A percentile compares a stretch with the other conserved stretches of the same genome.
These are phyloP conservation scores for Drosophila nigrodunni DNA, from an alignment of 1,140 invertebrate species.

Conservation along the genomic window DNA sequence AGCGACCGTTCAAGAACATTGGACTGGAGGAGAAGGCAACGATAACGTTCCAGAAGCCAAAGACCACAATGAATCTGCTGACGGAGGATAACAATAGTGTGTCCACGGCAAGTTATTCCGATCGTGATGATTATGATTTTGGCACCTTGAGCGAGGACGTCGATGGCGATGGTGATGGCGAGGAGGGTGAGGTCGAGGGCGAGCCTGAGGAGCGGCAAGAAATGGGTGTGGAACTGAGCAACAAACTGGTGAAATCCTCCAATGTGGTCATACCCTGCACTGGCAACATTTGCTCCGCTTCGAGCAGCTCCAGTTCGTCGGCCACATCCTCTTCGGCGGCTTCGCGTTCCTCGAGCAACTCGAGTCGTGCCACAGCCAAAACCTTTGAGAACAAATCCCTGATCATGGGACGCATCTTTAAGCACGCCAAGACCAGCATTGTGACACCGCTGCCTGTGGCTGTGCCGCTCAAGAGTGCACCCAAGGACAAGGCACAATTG, in stretches of 20 bases:
- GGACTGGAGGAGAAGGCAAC: slow-evolving; percentile 79
- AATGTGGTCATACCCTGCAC: neutral
- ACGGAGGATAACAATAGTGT: slow-evolving; percentile 81
- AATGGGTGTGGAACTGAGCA: neutral
- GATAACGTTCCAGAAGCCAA: slow-evolving; percentile 80
- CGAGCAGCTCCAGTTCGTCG: slow-evolving; percentile 50
- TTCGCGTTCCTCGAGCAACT: slow-evolving; percentile 65
- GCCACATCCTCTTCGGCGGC: slow-evolving; percentile 31
- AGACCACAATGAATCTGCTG: slow-evolving; percentile 68
- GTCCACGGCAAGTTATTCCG: slow-evolving; percentile 80
- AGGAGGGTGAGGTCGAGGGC: slow-evolving; percentile 6
- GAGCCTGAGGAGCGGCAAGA: slow-evolving; percentile 9
- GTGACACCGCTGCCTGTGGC: neutral
- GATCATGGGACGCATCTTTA: slow-evolving; percentile 86
- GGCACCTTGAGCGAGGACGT: slow-evolving; percentile 77
- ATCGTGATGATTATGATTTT: slow-evolving; percentile 83
- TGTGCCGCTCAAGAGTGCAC: slow-evolving; percentile 47
- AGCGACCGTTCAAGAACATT: slow-evolving; percentile 81
- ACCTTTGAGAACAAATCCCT: slow-evolving; percentile 85
- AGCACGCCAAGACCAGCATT: slow-evolving; percentile 85
- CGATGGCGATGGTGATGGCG: slow-evolving; percentile 13
- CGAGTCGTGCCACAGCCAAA: slow-evolving; percentile 76
- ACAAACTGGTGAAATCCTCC: neutral
- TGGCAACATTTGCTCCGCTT: neutral
- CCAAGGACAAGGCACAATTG: slow-evolving; percentile 76